Percentiles rank a stretch among this genome's conserved stretches.
Evolutionary conservation across 2,888 invertebrate genomes (phyloP).

Genomic region (Steinernema carpocapsae): DNA sequence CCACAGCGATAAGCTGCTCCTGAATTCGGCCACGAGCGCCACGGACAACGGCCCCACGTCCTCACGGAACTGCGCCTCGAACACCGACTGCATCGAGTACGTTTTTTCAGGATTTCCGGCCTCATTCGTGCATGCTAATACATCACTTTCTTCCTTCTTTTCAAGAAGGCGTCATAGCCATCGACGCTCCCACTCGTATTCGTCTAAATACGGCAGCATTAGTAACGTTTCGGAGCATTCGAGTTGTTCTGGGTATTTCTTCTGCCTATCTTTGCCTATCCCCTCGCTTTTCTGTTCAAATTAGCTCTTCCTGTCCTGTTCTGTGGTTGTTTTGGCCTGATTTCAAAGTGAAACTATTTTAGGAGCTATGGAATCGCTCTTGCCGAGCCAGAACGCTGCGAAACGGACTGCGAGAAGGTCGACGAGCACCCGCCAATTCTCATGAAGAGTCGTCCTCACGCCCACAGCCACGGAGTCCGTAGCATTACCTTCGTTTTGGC

Average conservation of each 20-base stretch:
- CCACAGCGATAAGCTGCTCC: background rate
- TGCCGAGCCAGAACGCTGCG: conserved; percentile 68
- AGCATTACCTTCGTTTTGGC: conserved; percentile 73
- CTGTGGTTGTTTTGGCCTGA: background rate
- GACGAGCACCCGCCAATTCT: conserved; percentile 68
- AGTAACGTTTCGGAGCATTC: conserved; percentile 20
- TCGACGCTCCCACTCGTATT: background rate
- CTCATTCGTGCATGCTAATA: conserved; percentile 2
- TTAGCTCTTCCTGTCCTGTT: background rate
- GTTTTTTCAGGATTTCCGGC: background rate
- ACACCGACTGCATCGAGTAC: conserved; percentile 16
- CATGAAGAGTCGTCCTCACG: conserved; percentile 67
- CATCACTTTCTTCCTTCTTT: background rate
- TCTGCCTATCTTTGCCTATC: background rate
- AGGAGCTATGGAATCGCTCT: conserved; percentile 50
- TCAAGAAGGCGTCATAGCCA: conserved; percentile 1
- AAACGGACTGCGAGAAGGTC: conserved; percentile 62
- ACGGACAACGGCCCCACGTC: background rate
- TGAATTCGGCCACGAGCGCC: background rate
- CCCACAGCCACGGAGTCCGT: conserved; percentile 69
- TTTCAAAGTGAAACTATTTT: background rate
- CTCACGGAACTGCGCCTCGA: background rate
- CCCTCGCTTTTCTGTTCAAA: background rate
- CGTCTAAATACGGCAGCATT: conserved; percentile 27
- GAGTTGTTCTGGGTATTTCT: conserved; percentile 12